phyloP scores from a whole-genome alignment of 2,888 invertebrate genomes.

The Spialia ferax region DNA sequence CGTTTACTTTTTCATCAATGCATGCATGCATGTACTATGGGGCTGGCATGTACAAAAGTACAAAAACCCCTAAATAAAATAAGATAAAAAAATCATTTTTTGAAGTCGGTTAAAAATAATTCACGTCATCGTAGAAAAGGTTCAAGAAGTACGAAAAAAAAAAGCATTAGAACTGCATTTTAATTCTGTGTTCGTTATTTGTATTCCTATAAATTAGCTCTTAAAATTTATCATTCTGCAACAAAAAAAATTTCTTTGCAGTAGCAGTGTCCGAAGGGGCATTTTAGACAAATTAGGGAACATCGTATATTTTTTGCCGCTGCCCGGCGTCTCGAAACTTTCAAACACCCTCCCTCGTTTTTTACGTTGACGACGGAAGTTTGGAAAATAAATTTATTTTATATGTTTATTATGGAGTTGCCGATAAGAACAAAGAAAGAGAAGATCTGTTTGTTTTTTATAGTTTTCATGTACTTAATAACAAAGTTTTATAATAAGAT shows the following conservation, averaged over 20 bases:
- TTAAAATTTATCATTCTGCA: not conserved
- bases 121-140: no score
- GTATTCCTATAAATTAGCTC: not conserved
- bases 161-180: no score
- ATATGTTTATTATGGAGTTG: slow-evolving; percentile 15
- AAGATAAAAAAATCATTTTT: no score
- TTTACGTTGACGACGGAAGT: slow-evolving; percentile 23
- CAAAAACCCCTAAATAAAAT: no score
- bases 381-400: slow-evolving; percentile 19
- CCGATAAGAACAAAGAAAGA: slow-evolving; percentile 12
- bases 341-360: slow-evolving; percentile 2
- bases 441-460: not conserved
- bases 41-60: no score
- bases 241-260: not conserved
- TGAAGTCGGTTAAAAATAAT: no score
- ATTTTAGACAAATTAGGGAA: not conserved
- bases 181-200: no score
- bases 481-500: not conserved
- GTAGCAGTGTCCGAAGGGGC: not conserved
- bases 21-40: no score
- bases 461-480: not conserved
- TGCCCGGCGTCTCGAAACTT: not conserved
- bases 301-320: not conserved
- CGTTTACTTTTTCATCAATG: no score
- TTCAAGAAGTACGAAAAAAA: no score